Evolutionary conservation across 2,797 vertebrate genomes (phyloP).

Genomic region (Liparis tanakae): DNA sequence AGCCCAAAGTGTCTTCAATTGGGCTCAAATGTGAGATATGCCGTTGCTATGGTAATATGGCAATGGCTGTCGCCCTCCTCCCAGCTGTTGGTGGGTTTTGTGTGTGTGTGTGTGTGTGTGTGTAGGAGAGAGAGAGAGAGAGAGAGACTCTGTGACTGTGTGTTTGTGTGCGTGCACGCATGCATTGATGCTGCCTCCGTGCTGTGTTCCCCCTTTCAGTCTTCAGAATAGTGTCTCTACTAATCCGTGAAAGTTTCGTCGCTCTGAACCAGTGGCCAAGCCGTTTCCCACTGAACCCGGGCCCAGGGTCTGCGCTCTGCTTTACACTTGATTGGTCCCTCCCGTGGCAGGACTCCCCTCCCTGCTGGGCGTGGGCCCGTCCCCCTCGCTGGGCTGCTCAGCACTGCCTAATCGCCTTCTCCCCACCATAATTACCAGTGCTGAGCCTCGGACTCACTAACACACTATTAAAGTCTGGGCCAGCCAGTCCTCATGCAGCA

Average conservation of each 20-base stretch:
- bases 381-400: conserved; percentile 90
- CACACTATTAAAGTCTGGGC: conserved; percentile 75
- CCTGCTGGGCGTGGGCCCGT: conserved; percentile 91
- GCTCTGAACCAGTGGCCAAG: conserved; percentile 96
- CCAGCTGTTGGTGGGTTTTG: conserved; percentile 96
- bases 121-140: conserved; percentile 43
- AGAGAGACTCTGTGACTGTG: conserved; percentile 57
- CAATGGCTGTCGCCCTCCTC: conserved; percentile 91
- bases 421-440: conserved; percentile 91
- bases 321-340: conserved; percentile 98
- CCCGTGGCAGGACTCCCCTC: conserved; percentile 89
- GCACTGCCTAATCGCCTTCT: conserved; percentile 92
- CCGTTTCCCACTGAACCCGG: conserved; percentile 96
- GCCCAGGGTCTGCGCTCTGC: conserved; percentile 93
- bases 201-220: conserved; percentile 96
- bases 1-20: conserved; percentile 92
- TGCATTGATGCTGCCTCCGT: conserved; percentile 97
- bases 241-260: conserved; percentile 99
- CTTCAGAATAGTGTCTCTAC: conserved; percentile 97
- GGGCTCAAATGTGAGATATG: conserved; percentile 93
- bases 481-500: conserved; percentile 63
- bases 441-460: conserved; percentile 79
- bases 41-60: conserved; percentile 97
- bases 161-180: conserved; percentile 79
- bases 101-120: conserved; percentile 37